These are phyloP conservation scores for Labeo calbasu DNA, from an alignment of 2,797 vertebrate genomes.

Conservation along the genomic window DNA sequence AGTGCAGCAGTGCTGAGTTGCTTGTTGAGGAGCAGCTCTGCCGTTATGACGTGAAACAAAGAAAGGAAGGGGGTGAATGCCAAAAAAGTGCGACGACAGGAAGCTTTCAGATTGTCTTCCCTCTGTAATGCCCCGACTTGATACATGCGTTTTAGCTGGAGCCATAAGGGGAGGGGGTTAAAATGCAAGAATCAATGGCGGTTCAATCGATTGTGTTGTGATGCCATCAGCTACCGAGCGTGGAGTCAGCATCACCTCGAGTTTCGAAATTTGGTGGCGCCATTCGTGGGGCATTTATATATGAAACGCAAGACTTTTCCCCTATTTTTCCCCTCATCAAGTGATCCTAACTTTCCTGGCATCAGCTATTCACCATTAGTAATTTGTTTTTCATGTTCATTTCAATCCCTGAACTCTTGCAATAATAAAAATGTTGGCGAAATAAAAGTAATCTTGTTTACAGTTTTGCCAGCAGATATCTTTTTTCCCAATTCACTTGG, in stretches of 20 bases:
- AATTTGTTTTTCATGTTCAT: slow-evolving; percentile 65
- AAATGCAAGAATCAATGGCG: slow-evolving; percentile 76
- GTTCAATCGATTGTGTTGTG: slow-evolving; percentile 74
- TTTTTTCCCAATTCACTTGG: slow-evolving; percentile 12
- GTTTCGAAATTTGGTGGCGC: slow-evolving; percentile 74
- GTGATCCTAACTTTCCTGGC: slow-evolving; percentile 44
- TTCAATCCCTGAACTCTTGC: slow-evolving; percentile 36
- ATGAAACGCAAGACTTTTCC: neutral
- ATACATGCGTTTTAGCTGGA: slow-evolving; percentile 38
- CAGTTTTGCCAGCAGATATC: slow-evolving; percentile 32
- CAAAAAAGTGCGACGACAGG: slow-evolving; percentile 76
- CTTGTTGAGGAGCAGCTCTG: slow-evolving; percentile 72
- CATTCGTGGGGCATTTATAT: neutral
- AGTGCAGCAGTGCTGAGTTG: slow-evolving; percentile 81
- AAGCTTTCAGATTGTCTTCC: slow-evolving; percentile 70
- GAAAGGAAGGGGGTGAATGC: slow-evolving; percentile 57
- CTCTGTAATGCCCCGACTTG: slow-evolving; percentile 14
- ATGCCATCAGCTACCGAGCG: slow-evolving; percentile 70
- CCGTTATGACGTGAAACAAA: slow-evolving; percentile 65
- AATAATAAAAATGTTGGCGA: slow-evolving; percentile 15
- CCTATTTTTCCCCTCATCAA: slow-evolving; percentile 5
- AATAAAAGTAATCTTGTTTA: slow-evolving; percentile 28
- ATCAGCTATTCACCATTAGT: slow-evolving; percentile 52
- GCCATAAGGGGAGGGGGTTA: slow-evolving; percentile 67
- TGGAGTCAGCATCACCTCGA: slow-evolving; percentile 76